Evolutionary conservation across 1,140 invertebrate species (phyloP), one percentile per base, ranked within the genome.

Genomic region (Doryteuthis pealeii): DNA sequence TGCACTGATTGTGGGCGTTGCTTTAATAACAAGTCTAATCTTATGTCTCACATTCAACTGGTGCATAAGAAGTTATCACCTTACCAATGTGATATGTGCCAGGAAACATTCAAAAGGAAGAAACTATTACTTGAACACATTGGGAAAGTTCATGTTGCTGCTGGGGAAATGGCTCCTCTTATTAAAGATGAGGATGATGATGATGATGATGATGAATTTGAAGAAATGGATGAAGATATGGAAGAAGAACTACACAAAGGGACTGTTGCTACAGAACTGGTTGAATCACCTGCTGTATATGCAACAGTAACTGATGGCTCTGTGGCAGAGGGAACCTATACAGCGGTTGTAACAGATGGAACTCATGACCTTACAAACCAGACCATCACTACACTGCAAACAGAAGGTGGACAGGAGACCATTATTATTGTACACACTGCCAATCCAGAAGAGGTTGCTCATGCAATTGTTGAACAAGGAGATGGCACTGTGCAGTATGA

Each of bases 361-460:
- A 73, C 77, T 32, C 80, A 84, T 71, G 73, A 81, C 1, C 73
- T 84, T 12, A 76, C 79, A 18, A 83, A 83, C 32, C 84, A 86
- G 76, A 81, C 82, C n/a, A 78, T 84, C 26, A 84, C 83, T 54
- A 83, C 84, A 14, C 76, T 86, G 3, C 84, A 86, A 71, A 76
- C 80, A 33, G 83, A 86, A 30, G 80, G 80, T 49, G 84, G 84
- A 6, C 83, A 86, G 71, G 84, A 86, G 74, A 86, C 84, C 1
- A 86, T 86, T 71, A 86, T 86, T 45, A 86, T 86, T 74, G 84
- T 86, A 6, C 84, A 86, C 73, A 84, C 83, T n/a, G 83, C 83
- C 40, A 83, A 86, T 54, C 77, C 79, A 18, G 79, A 79, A 71
- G 82, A 84, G 70, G 83, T 81, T 33, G 83, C 83, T 3, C 84